phyloP scores from a whole-genome alignment of 2,797 vertebrate genomes.

The Tenualosa ilisha region DNA sequence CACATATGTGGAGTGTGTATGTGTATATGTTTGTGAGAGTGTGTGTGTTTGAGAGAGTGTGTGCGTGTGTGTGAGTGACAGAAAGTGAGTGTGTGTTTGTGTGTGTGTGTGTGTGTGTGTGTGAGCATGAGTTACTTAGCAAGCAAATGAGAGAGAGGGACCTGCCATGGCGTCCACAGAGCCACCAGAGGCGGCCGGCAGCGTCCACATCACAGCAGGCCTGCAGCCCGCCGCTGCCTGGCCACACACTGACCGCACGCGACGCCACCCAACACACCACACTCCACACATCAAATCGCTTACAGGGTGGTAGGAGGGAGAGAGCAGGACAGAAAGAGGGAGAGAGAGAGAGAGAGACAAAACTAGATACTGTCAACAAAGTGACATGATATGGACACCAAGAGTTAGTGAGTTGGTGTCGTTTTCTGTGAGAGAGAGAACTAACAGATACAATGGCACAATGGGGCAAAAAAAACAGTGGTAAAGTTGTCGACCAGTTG shows the following conservation, averaged over 20 bases:
- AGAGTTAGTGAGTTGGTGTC: background rate
- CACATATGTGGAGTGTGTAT: background rate
- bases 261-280: conserved; percentile 63
- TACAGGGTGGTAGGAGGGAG: background rate
- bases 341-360: conserved; percentile 38
- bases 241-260: conserved; percentile 60
- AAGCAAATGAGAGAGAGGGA: conserved; percentile 39
- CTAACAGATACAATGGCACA: background rate
- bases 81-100: background rate
- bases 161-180: conserved; percentile 40
- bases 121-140: background rate
- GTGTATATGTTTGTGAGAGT: background rate
- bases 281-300: conserved; percentile 29
- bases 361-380: conserved; percentile 25
- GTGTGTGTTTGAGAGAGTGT: background rate
- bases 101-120: background rate
- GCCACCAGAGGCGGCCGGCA: conserved; percentile 53
- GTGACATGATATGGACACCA: background rate
- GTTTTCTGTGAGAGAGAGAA: background rate
- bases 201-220: conserved; percentile 67
- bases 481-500: background rate
- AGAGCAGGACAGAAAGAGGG: conserved; percentile 18
- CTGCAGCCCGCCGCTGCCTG: conserved; percentile 55
- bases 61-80: background rate
- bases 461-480: background rate